Evolutionary conservation across 2,888 invertebrate species (phyloP), one percentile per base, ranked within the genome.

Genomic region (Lysandra bellargus): DNA sequence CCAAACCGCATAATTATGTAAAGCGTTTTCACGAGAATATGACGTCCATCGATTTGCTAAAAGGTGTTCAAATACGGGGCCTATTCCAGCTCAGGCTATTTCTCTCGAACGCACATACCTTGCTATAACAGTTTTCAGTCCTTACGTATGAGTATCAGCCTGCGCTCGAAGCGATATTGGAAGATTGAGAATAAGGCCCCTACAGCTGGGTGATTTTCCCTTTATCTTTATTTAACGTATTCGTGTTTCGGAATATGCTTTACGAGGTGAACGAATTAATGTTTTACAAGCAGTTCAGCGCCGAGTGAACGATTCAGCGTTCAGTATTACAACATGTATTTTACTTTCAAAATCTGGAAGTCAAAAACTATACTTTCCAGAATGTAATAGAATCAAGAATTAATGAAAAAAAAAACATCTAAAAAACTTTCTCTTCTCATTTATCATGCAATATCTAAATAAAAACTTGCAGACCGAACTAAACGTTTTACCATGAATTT

Each of bases 191-290:
- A 57, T 57, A 57, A 4, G 17, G 4, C 4, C 14, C 57, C 57
- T 76, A 6, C 76, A 57, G 76, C 30, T 57, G 57, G 53, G 57
- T 57, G 23, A 23, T 76, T 76, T 57, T 53, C 17, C 30, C 49
- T 76, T 76, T 76, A 76, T 76, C 33, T 76, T 76, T 74, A 74
- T 74, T 74, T 76, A 49, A 76, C 30, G 75, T 53, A 30, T 75
- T 75, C 75, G 49, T 75, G 49, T 30, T 30, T 49, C 12, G 33
- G 76, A 53, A 53, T 53, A 53, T 44, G 76, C 33, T 76, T 76
- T 76, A 53, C 33, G 5, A 76, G 74, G 44, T 12, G 12, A 73
- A 40, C 40, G 74, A 4, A 44, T n/a, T 1, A 9, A 23, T 69
- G 69, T 69, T 69, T 69, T 17, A 69, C 12, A 64, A 64, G 23